Conservation (phyloP, 2,113 vertebrate genomes). For the Heliornis fulica region DNA sequence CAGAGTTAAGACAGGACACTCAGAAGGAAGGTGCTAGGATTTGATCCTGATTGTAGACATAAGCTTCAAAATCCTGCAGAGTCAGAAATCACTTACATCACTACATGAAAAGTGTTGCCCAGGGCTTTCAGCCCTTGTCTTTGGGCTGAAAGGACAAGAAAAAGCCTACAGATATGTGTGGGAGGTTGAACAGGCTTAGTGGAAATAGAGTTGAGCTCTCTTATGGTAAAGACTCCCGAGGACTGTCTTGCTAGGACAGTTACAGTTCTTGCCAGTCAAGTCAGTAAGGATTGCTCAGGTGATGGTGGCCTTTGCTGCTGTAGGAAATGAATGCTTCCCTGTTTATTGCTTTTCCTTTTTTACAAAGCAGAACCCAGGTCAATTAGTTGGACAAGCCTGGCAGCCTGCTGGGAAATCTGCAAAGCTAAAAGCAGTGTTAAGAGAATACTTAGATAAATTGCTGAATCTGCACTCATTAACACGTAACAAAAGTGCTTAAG, state of each 20-base stretch:
- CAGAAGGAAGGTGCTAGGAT: neutral
- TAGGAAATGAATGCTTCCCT: neutral
- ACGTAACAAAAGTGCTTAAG: constrained; percentile 34
- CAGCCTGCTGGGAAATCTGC: constrained; percentile 34
- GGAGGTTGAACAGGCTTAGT: neutral
- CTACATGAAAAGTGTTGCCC: neutral
- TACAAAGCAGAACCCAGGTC: constrained; percentile 9
- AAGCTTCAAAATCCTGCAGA: neutral
- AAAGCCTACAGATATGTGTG: fast-evolving
- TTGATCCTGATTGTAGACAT: neutral
- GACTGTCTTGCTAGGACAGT: neutral
- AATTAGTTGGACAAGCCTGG: constrained; percentile 28
- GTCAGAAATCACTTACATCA: neutral
- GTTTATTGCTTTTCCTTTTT: neutral
- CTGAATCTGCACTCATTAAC: constrained; percentile 51
- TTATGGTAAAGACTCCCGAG: neutral
- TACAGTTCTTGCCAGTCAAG: neutral
- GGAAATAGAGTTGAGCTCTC: neutral
- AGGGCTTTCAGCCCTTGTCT: neutral
- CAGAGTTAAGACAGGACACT: neutral
- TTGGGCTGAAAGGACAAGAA: neutral
- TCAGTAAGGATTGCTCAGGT: neutral
- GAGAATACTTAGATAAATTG: constrained; percentile 29
- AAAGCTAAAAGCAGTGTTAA: constrained; percentile 20
- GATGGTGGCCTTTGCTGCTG: neutral